Conservation (phyloP, 2,797 vertebrate species). For the Sebastes flavidus region DNA sequence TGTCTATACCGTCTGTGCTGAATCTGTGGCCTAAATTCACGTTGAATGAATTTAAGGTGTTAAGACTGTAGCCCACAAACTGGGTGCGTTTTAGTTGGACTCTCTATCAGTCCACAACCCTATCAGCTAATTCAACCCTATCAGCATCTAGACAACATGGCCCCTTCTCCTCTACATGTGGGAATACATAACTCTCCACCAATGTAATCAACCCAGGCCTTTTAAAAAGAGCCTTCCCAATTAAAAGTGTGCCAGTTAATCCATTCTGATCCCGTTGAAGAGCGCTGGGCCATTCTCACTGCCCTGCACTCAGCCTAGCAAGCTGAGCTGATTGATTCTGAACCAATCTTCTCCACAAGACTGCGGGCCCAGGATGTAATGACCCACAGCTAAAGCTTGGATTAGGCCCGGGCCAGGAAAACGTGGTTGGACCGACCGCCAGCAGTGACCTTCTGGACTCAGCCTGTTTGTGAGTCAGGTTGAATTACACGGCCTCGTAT, state of each 20-base stretch:
- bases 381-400: conserved; percentile 72
- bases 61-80: neutral
- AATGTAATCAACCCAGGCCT: conserved; percentile 60
- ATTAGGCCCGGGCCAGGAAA: conserved; percentile 59
- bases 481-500: conserved; percentile 23
- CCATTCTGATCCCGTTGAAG: conserved; percentile 86
- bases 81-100: neutral
- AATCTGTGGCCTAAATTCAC: neutral
- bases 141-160: conserved; percentile 35
- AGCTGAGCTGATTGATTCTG: conserved; percentile 87
- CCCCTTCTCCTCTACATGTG: conserved; percentile 25
- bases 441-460: conserved; percentile 59
- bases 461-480: conserved; percentile 37
- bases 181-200: conserved; percentile 58
- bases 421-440: conserved; percentile 28
- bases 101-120: conserved; percentile 3
- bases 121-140: conserved; percentile 28
- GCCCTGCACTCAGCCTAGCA: conserved; percentile 69
- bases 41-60: neutral
- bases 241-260: conserved; percentile 89
- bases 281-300: conserved; percentile 81
- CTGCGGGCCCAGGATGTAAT: conserved; percentile 68
- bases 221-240: conserved; percentile 70
- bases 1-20: neutral
- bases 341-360: conserved; percentile 81